Evolutionary conservation across 2,888 invertebrate species (phyloP), one percentile per base, ranked within the genome.

Genomic region (Bhutanitis thaidina): DNA sequence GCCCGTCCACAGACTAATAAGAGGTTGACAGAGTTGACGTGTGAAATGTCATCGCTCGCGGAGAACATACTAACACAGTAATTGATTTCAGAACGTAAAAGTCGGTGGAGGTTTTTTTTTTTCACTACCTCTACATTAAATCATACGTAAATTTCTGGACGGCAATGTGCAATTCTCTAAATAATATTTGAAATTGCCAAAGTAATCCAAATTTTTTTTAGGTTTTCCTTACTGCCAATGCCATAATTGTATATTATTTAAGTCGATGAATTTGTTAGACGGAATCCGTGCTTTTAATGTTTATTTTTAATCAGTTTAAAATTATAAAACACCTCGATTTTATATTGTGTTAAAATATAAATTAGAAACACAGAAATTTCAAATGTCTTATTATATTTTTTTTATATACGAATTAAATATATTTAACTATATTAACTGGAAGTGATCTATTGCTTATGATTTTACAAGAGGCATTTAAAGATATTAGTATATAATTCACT

Each of bases 371-470:
- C 20, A 20, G 5, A 20, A 20, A 3, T 20, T 20, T 20, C 20
- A 20, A 20, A 3, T 32, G 7, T 34, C 5, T 12, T 12, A 34
- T 34, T 53, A 44, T 49, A 49, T 44, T 47, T n/a, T n/a, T n/a
- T n/a, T n/a, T n/a, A n/a, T n/a, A n/a, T 41, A 51, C 37, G 41
- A 56, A 48, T 58, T 57, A 52, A 55, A 40, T 49, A 59, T 43
- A 43, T 43, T 39, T 34, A 1, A 39, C 40, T 51, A 51, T 45
- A 14, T 35, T 51, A 16, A 45, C 20, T 51, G 58, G 56, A 62
- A 60, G 59, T 63, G 58, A 53, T 54, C 69, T 74, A 77, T 76
- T 79, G 79, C 72, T 77, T 71, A 69, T 65, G 57, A 55, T 55
- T 74, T 71, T 60, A 64, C 56, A 59, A 65, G 57, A 76, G 69